Conservation (phyloP, 2,113 vertebrate species). For the Parotia lawesii region DNA sequence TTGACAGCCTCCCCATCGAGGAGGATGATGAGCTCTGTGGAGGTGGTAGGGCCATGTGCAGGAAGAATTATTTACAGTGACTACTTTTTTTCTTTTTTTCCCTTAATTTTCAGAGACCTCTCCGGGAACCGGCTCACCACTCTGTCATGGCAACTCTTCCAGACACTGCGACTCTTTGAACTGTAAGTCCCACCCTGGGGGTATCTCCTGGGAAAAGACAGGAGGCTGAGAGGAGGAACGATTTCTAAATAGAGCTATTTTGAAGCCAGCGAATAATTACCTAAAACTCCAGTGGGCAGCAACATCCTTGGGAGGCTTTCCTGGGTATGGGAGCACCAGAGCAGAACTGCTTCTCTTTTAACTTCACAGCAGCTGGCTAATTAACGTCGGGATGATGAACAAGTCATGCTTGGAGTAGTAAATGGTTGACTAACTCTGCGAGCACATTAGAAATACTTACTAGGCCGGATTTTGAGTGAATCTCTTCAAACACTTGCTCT, state of each 20-base stretch:
- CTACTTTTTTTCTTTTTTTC: background rate
- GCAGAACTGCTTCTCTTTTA: slow-evolving; percentile 42
- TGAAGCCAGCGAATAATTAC: slow-evolving; percentile 2
- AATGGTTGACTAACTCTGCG: background rate
- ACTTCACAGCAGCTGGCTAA: slow-evolving; percentile 14
- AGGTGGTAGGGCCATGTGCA: background rate
- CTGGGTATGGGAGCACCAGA: background rate
- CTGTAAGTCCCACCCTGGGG: slow-evolving; percentile 83
- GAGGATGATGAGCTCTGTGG: background rate
- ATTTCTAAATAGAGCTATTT: slow-evolving; percentile 3
- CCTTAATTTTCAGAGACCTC: slow-evolving; percentile 85
- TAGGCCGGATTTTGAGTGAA: background rate
- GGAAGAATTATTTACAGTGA: background rate
- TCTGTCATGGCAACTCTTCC: slow-evolving; percentile 96
- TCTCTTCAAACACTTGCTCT: background rate
- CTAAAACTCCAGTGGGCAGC: slow-evolving; percentile 5
- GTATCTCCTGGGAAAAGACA: background rate
- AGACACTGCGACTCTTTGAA: slow-evolving; percentile 91
- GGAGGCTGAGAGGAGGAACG: background rate
- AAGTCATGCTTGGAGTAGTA: slow-evolving; percentile 15
- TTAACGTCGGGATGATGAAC: slow-evolving; percentile 32
- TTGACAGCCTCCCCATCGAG: background rate
- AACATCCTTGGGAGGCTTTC: slow-evolving; percentile 11
- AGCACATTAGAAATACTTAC: background rate
- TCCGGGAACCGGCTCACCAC: slow-evolving; percentile 94